Conservation (phyloP, 2,888 invertebrate genomes). For the Trachelus tabidus region DNA sequence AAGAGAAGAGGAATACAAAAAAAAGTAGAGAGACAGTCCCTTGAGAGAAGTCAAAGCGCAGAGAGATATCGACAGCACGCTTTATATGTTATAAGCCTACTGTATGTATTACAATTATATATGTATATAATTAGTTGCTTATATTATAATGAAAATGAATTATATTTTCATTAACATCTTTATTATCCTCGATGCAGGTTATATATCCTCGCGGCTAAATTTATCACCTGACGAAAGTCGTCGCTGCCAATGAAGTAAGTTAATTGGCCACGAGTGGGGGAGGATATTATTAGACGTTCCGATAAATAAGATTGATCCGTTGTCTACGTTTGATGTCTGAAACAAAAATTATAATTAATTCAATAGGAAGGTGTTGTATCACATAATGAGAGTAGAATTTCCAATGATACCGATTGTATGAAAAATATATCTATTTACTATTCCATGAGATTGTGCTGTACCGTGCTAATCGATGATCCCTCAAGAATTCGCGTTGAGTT, state of each 20-base stretch:
- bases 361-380: not conserved
- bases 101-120: not conserved
- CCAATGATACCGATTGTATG: not conserved
- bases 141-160: not conserved
- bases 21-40: not conserved
- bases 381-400: not conserved
- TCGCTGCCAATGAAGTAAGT: not conserved
- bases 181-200: not conserved
- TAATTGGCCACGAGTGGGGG: not conserved
- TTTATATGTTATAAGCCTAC: not conserved
- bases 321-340: not conserved
- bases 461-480: not conserved
- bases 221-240: not conserved
- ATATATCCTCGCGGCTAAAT: not conserved
- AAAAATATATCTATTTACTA: too few species aligned
- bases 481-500: not conserved
- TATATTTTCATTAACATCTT: not conserved
- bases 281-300: not conserved
- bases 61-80: not conserved
- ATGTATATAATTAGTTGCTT: not conserved
- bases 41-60: not conserved
- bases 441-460: not conserved
- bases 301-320: not conserved
- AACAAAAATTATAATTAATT: not conserved
- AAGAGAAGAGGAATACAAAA: not conserved